Base-by-base conservation (phyloP, 1,140 invertebrate genomes). In the Drosophila suzukii region DNA sequence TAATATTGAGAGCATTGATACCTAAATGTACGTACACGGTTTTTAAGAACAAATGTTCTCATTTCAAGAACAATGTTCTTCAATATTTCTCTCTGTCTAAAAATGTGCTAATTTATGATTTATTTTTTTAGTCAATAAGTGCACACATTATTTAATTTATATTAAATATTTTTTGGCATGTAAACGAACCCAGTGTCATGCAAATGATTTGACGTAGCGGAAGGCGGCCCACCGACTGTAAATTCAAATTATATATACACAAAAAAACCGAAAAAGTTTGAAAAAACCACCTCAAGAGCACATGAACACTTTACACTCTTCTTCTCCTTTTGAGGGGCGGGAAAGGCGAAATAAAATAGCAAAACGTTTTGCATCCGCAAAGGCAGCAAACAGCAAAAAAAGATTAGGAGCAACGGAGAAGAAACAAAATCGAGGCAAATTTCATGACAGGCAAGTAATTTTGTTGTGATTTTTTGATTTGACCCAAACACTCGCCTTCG, bases 391-490 rank as follows among this genome's bases (percentile, higher is more conserved):
- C 32, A 62, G 53, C 24, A 65, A 43, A 41, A 36, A 44, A 43
- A n/a, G 47, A 39, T 60, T 47, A 49, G 44, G 32, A 50, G 38
- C 20, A 46, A 32, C 44, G 46, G 46, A 80, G 58, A 62, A 55
- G 46, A 75, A 78, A 81, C 83, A 75, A 85, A 85, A 75, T 77
- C 77, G 81, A 86, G 82, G 82, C 82, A 85, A 85, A 85, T 85
- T 85, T 85, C 82, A 86, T 86, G 83, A 78, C 83, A 86, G 75
- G 75, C 78, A 81, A 86, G 83, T 86, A 86, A 86, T 82, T 86
- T 86, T 86, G 82, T 86, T 86, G 83, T 88, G 83, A 86, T 86
- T 86, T 86, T 86, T 86, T 86, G 82, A 86, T 86, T 86, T 79
- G 83, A 86, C 83, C 82, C 83, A 86, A 84, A 86, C 83, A 81